Base-by-base conservation (phyloP, 2,797 vertebrate genomes). In the Gambusia yucatana region DNA sequence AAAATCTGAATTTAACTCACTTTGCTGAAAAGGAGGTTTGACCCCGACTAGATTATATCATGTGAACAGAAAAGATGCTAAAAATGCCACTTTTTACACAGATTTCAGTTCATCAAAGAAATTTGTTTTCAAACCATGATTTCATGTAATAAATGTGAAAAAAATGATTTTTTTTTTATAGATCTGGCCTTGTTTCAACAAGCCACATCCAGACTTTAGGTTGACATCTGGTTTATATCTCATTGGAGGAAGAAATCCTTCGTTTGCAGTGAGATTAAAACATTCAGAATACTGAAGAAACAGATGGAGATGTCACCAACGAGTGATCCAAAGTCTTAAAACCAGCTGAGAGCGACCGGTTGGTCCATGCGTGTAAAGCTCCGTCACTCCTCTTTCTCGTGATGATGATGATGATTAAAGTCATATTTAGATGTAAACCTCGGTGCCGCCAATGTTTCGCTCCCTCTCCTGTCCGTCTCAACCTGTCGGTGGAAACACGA, bases 401-500 rank as follows among this genome's bases (percentile, higher is more conserved):
- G 72, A 43, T 79, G 63, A 52, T 82, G 63, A 57, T 82, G 39
- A 55, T 47, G 72, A 11, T 69, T 75, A 4, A 72, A 77, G n/a
- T 83, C 17, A 73, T 36, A 41, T 67, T 61, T 50, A 8, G 22
- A 33, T 59, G 73, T 75, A 71, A 65, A 6, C 63, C 20, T 65
- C 1, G 17, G 17, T 22, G 63, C 63, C 47, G 81, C 52, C 74
- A 20, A 43, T 9, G 78, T 75, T 76, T 47, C 72, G 81, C 70
- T 80, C 74, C 61, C 77, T 73, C 82, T 76, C n/a, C 48, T 41
- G 75, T 71, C 80, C 84, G 87, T 75, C 81, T 95, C 92, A 96
- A 84, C 92, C 95, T 96, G 93, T 91, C 65, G 82, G 91, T 17
- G 83, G 75, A 90, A 92, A 91, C 83, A 88, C 16, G 30, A 72